Evolutionary conservation across 1,140 invertebrate species (phyloP).

Genomic region (Choristoneura fumiferana): DNA sequence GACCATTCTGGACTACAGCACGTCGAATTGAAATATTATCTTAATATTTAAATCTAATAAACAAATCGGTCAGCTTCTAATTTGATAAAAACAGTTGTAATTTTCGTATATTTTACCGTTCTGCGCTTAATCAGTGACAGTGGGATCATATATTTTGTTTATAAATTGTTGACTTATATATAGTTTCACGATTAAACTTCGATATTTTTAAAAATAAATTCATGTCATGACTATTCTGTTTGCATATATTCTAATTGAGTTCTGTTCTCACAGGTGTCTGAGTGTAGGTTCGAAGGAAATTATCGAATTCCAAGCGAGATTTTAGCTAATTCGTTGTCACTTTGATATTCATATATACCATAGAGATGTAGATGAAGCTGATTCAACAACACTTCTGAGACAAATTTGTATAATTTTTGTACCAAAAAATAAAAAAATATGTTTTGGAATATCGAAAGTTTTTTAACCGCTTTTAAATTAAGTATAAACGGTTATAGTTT

Average conservation of each 20-base stretch:
- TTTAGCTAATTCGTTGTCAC: constrained; percentile 15
- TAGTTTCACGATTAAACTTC: background rate
- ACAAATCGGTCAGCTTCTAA: constrained; percentile 5
- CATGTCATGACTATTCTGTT: background rate
- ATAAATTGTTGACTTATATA: background rate
- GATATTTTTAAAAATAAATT: constrained; percentile 4
- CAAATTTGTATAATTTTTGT: constrained; percentile 9
- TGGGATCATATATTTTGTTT: constrained; percentile 1
- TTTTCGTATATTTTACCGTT: constrained; percentile 6
- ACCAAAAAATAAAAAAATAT: background rate
- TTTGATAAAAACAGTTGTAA: constrained; percentile 11
- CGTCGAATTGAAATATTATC: constrained; percentile 17
- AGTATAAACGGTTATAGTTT: too few relatives aligned
- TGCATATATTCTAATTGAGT: constrained; percentile 9
- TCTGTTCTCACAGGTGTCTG: background rate
- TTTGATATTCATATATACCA: constrained; percentile 16
- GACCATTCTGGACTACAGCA: constrained; percentile 4
- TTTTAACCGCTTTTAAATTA: too few relatives aligned
- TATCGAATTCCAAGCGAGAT: constrained; percentile 4
- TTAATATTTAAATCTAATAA: constrained; percentile 1
- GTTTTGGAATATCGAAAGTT: too few relatives aligned
- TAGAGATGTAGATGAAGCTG: constrained; percentile 4
- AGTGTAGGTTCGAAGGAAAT: background rate
- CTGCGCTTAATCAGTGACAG: background rate
- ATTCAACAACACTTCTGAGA: background rate